These are phyloP conservation scores for Alligator mississippiensis DNA, from an alignment of 2,113 vertebrate genomes.

Conservation along the genomic window DNA sequence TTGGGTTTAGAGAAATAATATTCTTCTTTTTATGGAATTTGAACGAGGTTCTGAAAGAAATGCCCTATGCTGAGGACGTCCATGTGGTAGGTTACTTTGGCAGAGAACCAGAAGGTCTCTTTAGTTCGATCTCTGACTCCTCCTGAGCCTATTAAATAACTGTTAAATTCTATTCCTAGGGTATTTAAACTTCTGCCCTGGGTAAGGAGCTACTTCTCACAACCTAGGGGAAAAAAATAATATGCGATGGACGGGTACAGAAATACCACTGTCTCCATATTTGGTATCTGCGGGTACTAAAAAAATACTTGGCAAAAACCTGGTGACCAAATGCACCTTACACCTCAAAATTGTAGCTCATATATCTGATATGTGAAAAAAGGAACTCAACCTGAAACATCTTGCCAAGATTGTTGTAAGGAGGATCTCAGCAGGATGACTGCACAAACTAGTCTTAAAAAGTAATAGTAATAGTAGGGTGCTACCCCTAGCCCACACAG, in stretches of 20 bases:
- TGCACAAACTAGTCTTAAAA: not conserved
- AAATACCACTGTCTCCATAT: not conserved
- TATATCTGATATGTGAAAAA: not conserved
- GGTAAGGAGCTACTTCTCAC: slow-evolving; percentile 18
- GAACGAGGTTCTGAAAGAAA: slow-evolving; percentile 18
- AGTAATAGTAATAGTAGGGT: not conserved
- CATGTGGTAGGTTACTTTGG: slow-evolving; percentile 17
- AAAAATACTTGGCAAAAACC: not conserved
- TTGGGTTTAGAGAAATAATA: slow-evolving; percentile 35
- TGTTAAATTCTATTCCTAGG: slow-evolving; percentile 34
- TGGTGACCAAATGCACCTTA: not conserved
- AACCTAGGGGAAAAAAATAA: not conserved
- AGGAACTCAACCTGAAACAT: not conserved
- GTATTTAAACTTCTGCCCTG: slow-evolving; percentile 44
- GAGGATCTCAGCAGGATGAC: not conserved
- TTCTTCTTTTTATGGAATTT: slow-evolving; percentile 25
- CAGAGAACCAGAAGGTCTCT: slow-evolving; percentile 7
- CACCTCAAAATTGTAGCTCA: not conserved
- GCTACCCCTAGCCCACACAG: not conserved
- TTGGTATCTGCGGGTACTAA: not conserved
- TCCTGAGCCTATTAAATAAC: slow-evolving; percentile 43
- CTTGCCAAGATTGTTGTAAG: not conserved
- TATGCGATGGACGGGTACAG: not conserved
- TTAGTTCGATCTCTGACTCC: slow-evolving; percentile 37
- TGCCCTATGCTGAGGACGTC: slow-evolving; percentile 16